These are phyloP conservation scores for Aphidius colemani DNA, from an alignment of 2,888 invertebrate genomes.

Conservation along the genomic window DNA sequence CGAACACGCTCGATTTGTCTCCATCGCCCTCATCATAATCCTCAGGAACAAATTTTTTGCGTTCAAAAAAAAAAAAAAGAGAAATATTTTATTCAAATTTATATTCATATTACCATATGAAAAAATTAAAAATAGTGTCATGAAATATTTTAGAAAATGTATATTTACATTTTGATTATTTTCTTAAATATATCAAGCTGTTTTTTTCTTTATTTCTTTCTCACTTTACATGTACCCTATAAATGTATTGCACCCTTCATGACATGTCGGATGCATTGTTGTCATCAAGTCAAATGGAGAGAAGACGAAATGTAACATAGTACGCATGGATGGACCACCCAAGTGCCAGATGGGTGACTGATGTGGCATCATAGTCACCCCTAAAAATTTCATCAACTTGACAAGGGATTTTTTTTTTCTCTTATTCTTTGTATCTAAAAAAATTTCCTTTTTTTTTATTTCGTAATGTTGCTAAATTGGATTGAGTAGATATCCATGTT, in stretches of 20 bases:
- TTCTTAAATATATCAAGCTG: too few species aligned
- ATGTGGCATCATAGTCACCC: conserved; percentile 46
- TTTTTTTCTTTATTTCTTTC: conserved; percentile 17
- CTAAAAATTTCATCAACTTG: conserved; percentile 25
- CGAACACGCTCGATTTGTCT: conserved; percentile 54
- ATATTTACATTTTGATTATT: too few species aligned
- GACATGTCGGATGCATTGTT: conserved; percentile 57
- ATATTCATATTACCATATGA: too few species aligned
- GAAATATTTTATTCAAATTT: not conserved
- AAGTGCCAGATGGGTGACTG: conserved; percentile 60
- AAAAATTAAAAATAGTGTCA: conserved; percentile 32
- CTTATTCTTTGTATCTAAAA: not conserved
- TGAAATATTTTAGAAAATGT: conserved; percentile 15
- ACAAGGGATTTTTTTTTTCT: too few species aligned
- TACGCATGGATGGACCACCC: conserved; percentile 55
- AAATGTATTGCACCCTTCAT: conserved; percentile 41
- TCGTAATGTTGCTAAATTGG: conserved; percentile 33
- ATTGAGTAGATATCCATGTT: conserved; percentile 35
- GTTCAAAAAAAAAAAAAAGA: not conserved
- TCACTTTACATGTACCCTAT: conserved; percentile 35
- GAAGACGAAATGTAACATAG: conserved; percentile 45
- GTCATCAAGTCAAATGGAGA: conserved; percentile 42
- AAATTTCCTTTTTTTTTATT: too few species aligned
- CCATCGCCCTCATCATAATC: conserved; percentile 37
- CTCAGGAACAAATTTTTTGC: not conserved